Evolutionary conservation across 2,113 vertebrate species (phyloP).

Genomic region (Clarias batrachus): DNA sequence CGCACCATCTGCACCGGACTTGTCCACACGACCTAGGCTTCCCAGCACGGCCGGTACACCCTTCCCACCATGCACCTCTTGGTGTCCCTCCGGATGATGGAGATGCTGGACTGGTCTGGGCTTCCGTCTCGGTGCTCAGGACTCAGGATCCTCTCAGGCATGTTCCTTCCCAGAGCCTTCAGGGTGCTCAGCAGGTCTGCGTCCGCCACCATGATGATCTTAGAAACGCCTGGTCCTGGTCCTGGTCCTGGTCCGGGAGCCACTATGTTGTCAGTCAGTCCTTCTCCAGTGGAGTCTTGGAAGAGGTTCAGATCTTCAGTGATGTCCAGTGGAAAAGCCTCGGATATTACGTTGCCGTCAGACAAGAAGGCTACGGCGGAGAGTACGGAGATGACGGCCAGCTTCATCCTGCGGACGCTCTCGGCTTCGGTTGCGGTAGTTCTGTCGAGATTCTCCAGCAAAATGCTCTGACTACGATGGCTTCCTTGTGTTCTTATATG

Average conservation of each 20-base stretch:
- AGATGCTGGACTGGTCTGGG: slow-evolving; percentile 57
- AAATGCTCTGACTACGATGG: slow-evolving; percentile 46
- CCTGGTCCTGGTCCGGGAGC: slow-evolving; percentile 32
- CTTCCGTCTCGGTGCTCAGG: slow-evolving; percentile 52
- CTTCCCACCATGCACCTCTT: slow-evolving; percentile 81
- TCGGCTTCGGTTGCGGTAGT: neutral
- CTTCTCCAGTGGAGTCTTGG: slow-evolving; percentile 61
- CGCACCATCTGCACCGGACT: neutral
- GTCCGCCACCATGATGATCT: slow-evolving; percentile 65
- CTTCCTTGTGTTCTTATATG: slow-evolving; percentile 64
- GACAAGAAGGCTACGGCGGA: slow-evolving; percentile 62
- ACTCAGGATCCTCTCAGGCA: slow-evolving; percentile 53
- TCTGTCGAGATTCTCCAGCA: slow-evolving; percentile 27
- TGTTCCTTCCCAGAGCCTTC: slow-evolving; percentile 55
- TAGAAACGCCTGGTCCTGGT: slow-evolving; percentile 29
- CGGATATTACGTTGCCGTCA: slow-evolving; percentile 47
- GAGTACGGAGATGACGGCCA: slow-evolving; percentile 55
- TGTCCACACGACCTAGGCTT: slow-evolving; percentile 60
- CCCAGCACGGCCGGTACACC: slow-evolving; percentile 79
- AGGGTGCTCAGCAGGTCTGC: slow-evolving; percentile 64
- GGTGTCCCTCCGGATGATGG: slow-evolving; percentile 71
- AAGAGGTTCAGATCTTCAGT: slow-evolving; percentile 60
- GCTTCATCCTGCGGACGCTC: slow-evolving; percentile 65
- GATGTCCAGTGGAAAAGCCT: slow-evolving; percentile 55
- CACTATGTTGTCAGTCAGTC: slow-evolving; percentile 44